Base-by-base conservation (phyloP, 2,797 vertebrate genomes). In the Epinephelus coioides region DNA sequence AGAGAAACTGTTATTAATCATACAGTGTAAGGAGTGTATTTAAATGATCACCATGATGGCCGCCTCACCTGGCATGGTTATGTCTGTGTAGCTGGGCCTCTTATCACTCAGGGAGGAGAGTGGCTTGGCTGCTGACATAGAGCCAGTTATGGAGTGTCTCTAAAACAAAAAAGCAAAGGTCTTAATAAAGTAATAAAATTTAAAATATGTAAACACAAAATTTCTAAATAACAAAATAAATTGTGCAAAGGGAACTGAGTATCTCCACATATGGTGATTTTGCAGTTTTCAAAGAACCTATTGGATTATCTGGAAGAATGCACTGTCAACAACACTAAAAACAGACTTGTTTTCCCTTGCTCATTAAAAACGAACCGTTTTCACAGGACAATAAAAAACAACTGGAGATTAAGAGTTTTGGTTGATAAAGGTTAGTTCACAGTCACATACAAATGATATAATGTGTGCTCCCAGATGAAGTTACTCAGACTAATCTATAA, bases 141-240 rank as follows among this genome's bases (percentile, higher is more conserved):
- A 95, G 43, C 97, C 97, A 67, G 93, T 94, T 82, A 98, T 95
- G 73, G 98, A 97, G 93, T 98, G 98, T 89, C 98, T 97, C 98
- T 99, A 93, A 88, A 96, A 95, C 2, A 60, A 88, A 96, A 95
- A 2, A 61, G 74, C 73, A 81, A 49, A 53, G 1, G 14, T 15
- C 56, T 13, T 9, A 2, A 3, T 65, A 18, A 8, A 46, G 4
- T 1, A 51, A 12, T 2, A 25, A 13, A 21, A 18, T 14, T 12
- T 7, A 17, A 49, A 25, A 38, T 23, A n/a, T 3, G 44, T 6
- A 18, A 65, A 55, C 21, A 2, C 18, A 50, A 40, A n/a, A 38
- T 23, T 57, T 12, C 6, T n/a, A 51, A 51, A 40, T 46, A 27
- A 14, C 21, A 44, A 57, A 23, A 1, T 18, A 49, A 51, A 18